Evolutionary conservation across 2,888 invertebrate species (phyloP).

Genomic region (Carcina quercana): DNA sequence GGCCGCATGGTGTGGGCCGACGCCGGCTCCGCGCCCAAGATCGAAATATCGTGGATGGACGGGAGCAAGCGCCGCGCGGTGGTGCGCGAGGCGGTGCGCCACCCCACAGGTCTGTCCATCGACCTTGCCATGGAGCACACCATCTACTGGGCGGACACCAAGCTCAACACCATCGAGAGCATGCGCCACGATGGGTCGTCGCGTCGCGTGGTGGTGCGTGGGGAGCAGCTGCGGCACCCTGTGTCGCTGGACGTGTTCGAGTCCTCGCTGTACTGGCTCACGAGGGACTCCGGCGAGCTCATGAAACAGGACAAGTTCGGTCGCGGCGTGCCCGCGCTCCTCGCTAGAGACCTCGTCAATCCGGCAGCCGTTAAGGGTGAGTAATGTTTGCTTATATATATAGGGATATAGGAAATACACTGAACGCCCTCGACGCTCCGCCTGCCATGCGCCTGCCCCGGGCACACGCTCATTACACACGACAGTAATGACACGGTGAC

Average conservation of each 20-base stretch:
- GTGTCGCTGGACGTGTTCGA: conserved; percentile 95
- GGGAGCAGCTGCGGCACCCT: conserved; percentile 85
- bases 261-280: conserved; percentile 94
- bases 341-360: conserved; percentile 88
- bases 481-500: no score
- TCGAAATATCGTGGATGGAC: conserved; percentile 98
- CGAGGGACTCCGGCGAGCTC: conserved; percentile 90
- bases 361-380: conserved; percentile 89
- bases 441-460: no score
- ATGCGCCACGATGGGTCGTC: conserved; percentile 88
- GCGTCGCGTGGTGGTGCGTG: conserved; percentile 81
- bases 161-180: conserved; percentile 91
- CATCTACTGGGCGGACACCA: conserved; percentile 97
- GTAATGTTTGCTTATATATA: no score
- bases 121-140: conserved; percentile 93
- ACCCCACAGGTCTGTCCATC: conserved; percentile 92
- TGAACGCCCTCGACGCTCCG: no score
- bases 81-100: conserved; percentile 86
- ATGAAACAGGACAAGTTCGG: conserved; percentile 97
- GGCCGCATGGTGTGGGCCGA: conserved; percentile 97
- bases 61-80: conserved; percentile 90
- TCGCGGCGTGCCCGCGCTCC: conserved; percentile 88
- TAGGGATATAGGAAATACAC: no score
- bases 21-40: conserved; percentile 91
- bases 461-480: no score